Evolutionary conservation across 2,113 vertebrate species (phyloP).

Genomic region (Mungos mungo): DNA sequence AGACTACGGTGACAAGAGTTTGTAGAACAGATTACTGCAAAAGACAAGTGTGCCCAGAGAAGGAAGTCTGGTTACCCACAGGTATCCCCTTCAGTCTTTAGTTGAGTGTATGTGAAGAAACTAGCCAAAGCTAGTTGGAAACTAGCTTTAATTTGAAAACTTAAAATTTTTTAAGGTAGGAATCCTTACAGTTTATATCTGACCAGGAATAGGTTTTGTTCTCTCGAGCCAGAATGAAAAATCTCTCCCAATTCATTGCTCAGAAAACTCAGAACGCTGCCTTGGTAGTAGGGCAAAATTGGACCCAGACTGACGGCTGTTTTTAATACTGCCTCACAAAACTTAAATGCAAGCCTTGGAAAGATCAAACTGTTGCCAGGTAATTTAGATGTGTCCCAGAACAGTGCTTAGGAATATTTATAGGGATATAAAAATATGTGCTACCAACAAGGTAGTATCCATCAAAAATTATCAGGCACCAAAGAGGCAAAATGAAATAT

Average conservation of each 20-base stretch:
- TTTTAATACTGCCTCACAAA: neutral
- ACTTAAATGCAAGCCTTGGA: neutral
- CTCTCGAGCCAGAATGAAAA: neutral
- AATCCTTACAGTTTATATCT: neutral
- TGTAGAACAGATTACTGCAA: neutral
- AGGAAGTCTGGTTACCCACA: neutral
- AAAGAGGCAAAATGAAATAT: neutral
- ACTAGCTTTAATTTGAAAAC: too few relatives aligned
- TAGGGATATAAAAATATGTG: neutral
- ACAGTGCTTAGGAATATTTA: neutral
- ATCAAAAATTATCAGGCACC: neutral
- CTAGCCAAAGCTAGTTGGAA: neutral
- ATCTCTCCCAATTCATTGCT: neutral
- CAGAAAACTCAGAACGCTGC: neutral
- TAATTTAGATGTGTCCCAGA: neutral
- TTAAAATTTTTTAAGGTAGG: neutral
- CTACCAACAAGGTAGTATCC: neutral
- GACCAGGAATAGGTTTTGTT: neutral
- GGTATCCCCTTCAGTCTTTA: neutral
- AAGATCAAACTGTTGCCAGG: neutral
- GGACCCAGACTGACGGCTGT: neutral
- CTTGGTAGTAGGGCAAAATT: neutral
- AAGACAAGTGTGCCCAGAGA: neutral
- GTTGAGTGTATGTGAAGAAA: neutral
- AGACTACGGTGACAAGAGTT: neutral